A percentile compares a stretch with the other conserved stretches of the same genome.
Conservation (phyloP, 2,113 vertebrate species). For the Monopterus albus region DNA sequence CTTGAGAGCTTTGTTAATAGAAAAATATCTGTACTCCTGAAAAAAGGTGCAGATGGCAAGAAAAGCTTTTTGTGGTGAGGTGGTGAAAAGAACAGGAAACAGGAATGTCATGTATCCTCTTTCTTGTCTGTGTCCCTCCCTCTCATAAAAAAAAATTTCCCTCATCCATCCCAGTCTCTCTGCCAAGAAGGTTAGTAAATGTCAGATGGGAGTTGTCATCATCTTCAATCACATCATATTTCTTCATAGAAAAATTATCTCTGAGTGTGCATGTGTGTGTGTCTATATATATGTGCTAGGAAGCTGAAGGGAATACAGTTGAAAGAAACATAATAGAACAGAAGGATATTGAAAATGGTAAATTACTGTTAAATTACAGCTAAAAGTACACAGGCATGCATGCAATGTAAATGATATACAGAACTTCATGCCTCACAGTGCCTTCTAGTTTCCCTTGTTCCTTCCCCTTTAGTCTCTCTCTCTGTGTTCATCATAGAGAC, state of each 20-base stretch:
- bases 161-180: constrained; percentile 73
- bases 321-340: constrained; percentile 64
- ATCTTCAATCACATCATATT: constrained; percentile 82
- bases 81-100: constrained; percentile 61
- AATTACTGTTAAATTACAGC: no score
- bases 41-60: constrained; percentile 54
- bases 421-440: not conserved
- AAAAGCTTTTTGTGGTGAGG: constrained; percentile 63
- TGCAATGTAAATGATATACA: no score
- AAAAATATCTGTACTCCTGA: constrained; percentile 11
- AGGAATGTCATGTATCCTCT: constrained; percentile 64
- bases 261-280: constrained; percentile 27
- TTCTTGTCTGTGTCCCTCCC: constrained; percentile 7
- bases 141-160: constrained; percentile 66
- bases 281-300: constrained; percentile 28
- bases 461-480: constrained; percentile 1
- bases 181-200: constrained; percentile 88
- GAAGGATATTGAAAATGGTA: constrained; percentile 72
- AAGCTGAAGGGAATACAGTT: constrained; percentile 65
- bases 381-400: no score
- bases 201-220: constrained; percentile 86
- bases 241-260: constrained; percentile 70
- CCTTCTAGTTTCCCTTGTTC: not conserved
- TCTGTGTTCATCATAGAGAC: constrained; percentile 28
- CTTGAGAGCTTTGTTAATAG: constrained; percentile 7